Evolutionary conservation across 1,140 invertebrate genomes (phyloP).

Genomic region (Proales similis): DNA sequence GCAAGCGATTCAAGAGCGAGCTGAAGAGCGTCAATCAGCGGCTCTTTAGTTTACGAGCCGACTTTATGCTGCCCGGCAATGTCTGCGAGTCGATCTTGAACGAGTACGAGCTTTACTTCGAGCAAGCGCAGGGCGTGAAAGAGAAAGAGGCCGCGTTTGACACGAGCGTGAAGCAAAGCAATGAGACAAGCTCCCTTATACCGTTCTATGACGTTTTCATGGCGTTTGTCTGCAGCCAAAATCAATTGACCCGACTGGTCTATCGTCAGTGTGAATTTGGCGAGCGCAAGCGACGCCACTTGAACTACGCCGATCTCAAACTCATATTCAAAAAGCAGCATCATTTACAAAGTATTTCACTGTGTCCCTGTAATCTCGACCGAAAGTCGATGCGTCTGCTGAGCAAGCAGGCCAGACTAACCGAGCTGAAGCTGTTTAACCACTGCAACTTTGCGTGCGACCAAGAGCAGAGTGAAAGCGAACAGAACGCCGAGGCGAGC

Average conservation of each 20-base stretch:
- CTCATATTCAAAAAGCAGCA: constrained; percentile 20
- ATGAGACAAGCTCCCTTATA: too few relatives aligned
- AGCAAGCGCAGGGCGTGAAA: too few relatives aligned
- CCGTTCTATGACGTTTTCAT: constrained; percentile 17
- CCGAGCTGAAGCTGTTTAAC: constrained; percentile 4
- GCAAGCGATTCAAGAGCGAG: too few relatives aligned
- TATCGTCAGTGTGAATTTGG: constrained; percentile 15
- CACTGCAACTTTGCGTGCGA: constrained; percentile 16
- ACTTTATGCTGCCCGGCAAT: too few relatives aligned
- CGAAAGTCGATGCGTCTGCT: constrained; percentile 1
- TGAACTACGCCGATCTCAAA: constrained; percentile 12
- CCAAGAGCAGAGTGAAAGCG: neutral
- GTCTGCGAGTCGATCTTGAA: too few relatives aligned
- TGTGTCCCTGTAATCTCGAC: constrained; percentile 15
- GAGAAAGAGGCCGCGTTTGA: too few relatives aligned
- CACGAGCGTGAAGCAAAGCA: too few relatives aligned
- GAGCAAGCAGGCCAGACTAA: constrained; percentile 9
- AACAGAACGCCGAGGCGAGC: constrained; percentile 1
- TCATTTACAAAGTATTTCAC: constrained; percentile 5
- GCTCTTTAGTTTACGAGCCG: too few relatives aligned
- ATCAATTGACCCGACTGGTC: neutral
- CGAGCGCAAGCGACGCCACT: neutral
- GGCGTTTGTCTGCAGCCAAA: constrained; percentile 9
- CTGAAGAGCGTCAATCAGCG: too few relatives aligned
- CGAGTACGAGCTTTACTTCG: too few relatives aligned